A percentile compares a stretch with the other conserved stretches of the same genome.
These are phyloP conservation scores for Paramormyrops hopkinsi DNA, from an alignment of 2,797 vertebrate species.

Conservation along the genomic window DNA sequence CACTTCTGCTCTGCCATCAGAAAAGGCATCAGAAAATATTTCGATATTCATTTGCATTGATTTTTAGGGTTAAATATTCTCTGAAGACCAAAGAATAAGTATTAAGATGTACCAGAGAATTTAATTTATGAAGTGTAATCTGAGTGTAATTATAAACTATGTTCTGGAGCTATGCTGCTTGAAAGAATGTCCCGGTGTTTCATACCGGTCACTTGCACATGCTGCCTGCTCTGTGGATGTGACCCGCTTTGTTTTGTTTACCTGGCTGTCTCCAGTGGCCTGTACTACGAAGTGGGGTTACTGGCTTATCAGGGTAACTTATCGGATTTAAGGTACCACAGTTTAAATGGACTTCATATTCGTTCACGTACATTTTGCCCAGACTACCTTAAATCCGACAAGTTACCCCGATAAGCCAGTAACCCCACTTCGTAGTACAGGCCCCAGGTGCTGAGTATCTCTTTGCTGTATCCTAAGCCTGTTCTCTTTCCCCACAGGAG, in stretches of 20 bases:
- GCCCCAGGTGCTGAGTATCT: not conserved
- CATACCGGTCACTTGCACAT: not conserved
- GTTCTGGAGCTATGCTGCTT: not conserved
- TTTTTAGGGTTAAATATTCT: not conserved
- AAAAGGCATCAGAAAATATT: not conserved
- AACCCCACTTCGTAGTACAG: not conserved
- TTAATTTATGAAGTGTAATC: not conserved
- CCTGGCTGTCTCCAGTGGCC: not conserved
- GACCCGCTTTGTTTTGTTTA: not conserved
- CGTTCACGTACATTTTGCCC: not conserved
- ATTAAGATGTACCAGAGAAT: not conserved
- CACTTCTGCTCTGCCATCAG: not conserved
- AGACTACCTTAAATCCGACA: not conserved
- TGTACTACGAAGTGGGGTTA: too few species aligned
- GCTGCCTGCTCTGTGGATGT: not conserved
- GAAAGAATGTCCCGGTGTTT: not conserved
- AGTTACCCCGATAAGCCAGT: not conserved
- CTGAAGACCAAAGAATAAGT: not conserved
- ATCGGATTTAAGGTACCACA: not conserved
- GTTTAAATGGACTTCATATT: not conserved
- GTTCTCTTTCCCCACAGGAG: conserved; percentile 63
- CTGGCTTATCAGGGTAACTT: too few species aligned
- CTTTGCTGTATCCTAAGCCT: not conserved
- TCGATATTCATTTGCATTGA: not conserved
- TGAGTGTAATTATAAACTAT: not conserved